phyloP scores from a whole-genome alignment of 2,888 invertebrate species.

The Hydrotaea cyrtoneurina region DNA sequence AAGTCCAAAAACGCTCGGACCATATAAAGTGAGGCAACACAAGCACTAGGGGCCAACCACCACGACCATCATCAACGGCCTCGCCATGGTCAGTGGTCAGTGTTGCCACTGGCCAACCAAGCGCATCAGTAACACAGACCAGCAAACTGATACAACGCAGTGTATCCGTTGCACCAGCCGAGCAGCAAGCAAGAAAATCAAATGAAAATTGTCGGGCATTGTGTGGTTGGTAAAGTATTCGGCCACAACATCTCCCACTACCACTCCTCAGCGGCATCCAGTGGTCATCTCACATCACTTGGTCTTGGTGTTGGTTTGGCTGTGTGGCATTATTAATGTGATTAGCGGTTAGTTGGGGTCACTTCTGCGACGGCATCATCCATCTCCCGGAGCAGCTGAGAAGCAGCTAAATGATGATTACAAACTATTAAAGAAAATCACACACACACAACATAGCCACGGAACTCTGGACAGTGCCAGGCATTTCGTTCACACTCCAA shows the following conservation, averaged over 20 bases:
- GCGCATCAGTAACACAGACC: background rate
- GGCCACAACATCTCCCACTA: background rate
- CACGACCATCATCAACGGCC: background rate
- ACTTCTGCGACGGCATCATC: background rate
- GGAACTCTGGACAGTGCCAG: background rate
- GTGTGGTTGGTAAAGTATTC: background rate
- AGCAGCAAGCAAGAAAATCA: background rate
- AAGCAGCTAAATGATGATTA: constrained; percentile 47
- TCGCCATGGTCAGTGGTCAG: background rate
- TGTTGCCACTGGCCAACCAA: background rate
- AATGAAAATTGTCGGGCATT: background rate
- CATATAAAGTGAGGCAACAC: constrained; percentile 36
- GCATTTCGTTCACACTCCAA: background rate
- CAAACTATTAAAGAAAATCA: constrained; percentile 58
- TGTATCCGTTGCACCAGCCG: background rate
- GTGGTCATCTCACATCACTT: background rate
- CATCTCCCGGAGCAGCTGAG: background rate
- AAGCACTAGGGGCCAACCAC: constrained; percentile 27
- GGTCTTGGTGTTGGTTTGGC: background rate
- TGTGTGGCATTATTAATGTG: constrained; percentile 47
- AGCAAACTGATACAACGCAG: background rate
- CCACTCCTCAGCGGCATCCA: too few species aligned
- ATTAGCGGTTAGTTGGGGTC: constrained; percentile 61
- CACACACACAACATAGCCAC: constrained; percentile 23
- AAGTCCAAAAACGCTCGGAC: constrained; percentile 52